Evolutionary conservation across 2,113 vertebrate species (phyloP), one percentile per base, ranked within the genome.

Genomic region (Syngnathus floridae): DNA sequence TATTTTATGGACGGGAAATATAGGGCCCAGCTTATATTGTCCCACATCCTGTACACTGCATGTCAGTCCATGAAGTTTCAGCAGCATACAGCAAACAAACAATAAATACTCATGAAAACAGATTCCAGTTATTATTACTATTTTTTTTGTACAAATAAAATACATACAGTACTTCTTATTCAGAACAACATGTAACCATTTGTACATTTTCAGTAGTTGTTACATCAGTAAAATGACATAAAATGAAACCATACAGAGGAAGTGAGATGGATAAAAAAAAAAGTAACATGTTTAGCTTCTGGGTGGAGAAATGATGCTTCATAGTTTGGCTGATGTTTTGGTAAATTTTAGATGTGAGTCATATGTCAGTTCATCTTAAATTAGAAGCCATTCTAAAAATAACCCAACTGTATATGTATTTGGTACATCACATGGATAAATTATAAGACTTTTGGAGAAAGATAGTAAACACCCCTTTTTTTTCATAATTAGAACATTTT

Each of bases 71-170:
- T 62, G 46, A 71, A 82, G 82, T 66, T 19, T 67, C 37, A 68
- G 78, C 65, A 75, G 56, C 70, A 84, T 10, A 49, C 45, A 40
- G 21, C 38, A 73, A 69, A 71, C 68, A 67, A 58, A 71, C 70
- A 88, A 90, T 88, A 88, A 90, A 88, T 83, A 82, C 61, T 68
- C 62, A 67, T 52, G 37, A 31, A 81, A 77, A 80, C 65, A 64
- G 46, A 37, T 76, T 76, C 49, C 73, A 73, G 64, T 75, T 81
- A 60, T 69, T 78, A 5, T 12, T 11, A 22, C 12, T 64, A 66
- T 52, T 79, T 77, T 79, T 73, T 64, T 78, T 82, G 71, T 61
- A 81, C 76, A 81, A 83, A 76, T 68, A 65, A 82, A 79, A 65
- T 76, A 78, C 75, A 82, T 79, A 84, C 75, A 81, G 80, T 67